Percentiles rank a stretch among this genome's conserved stretches.
Conservation (phyloP, 1,140 invertebrate species). For the Kradibia gibbosae region DNA sequence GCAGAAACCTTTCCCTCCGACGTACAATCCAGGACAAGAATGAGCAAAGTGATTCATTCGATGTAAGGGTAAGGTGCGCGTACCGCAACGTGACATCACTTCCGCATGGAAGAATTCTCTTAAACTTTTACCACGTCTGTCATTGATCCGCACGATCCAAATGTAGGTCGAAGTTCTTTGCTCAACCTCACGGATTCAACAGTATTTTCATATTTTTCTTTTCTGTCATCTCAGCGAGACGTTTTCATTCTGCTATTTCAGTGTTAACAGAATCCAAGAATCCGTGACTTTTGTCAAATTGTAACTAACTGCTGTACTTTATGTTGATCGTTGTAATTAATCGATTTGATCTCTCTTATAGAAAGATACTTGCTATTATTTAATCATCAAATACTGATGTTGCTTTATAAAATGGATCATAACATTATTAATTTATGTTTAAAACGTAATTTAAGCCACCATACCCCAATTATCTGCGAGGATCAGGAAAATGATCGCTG, state of each 20-base stretch:
- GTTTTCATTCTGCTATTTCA: background rate
- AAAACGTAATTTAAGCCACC: too few relatives aligned
- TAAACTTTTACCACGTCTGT: background rate
- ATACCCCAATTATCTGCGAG: too few relatives aligned
- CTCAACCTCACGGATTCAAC: background rate
- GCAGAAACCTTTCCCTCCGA: too few relatives aligned
- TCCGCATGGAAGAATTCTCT: background rate
- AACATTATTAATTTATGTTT: too few relatives aligned
- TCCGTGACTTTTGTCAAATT: conserved; percentile 2
- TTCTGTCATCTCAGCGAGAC: background rate
- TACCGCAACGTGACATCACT: background rate
- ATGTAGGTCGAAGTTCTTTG: background rate
- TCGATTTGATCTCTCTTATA: too few relatives aligned
- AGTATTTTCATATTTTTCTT: background rate
- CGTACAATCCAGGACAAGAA: background rate
- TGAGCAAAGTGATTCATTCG: background rate
- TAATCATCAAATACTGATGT: too few relatives aligned
- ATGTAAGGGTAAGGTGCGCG: background rate
- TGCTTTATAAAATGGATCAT: too few relatives aligned
- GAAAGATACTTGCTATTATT: too few relatives aligned
- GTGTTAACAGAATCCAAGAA: background rate
- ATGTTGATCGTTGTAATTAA: too few relatives aligned
- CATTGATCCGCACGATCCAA: background rate
- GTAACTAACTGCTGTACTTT: too few relatives aligned
- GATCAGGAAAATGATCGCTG: too few relatives aligned